Percentiles rank a stretch among this genome's conserved stretches.
phyloP scores from a whole-genome alignment of 2,888 invertebrate genomes.

The Polia nebulosa region DNA sequence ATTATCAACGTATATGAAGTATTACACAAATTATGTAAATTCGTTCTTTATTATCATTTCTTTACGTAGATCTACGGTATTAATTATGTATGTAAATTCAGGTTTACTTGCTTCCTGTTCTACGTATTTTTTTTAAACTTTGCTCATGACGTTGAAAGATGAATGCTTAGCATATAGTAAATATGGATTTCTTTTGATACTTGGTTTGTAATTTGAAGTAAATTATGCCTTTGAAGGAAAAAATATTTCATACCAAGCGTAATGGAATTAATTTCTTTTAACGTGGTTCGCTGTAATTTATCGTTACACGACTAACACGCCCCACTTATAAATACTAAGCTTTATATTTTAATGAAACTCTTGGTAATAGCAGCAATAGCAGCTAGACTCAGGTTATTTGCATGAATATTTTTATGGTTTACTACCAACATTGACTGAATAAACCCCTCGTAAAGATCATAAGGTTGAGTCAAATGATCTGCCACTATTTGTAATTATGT shows the following conservation, averaged over 20 bases:
- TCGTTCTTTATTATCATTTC: constrained; percentile 24
- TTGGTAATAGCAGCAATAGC: constrained; percentile 52
- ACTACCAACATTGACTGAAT: constrained; percentile 55
- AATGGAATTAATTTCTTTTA: constrained; percentile 50
- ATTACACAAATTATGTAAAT: constrained; percentile 25
- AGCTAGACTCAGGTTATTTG: constrained; percentile 52
- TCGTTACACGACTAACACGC: constrained; percentile 47
- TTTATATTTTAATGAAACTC: constrained; percentile 62
- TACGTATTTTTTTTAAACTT: constrained; percentile 27
- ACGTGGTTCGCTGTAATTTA: constrained; percentile 57
- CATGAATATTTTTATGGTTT: constrained; percentile 63
- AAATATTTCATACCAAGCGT: constrained; percentile 21
- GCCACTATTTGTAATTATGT: constrained; percentile 53
- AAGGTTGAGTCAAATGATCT: constrained; percentile 46
- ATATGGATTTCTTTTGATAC: constrained; percentile 6
- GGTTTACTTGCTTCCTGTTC: constrained; percentile 42
- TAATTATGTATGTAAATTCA: constrained; percentile 46
- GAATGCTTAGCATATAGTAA: constrained; percentile 10
- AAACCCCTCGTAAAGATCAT: constrained; percentile 50
- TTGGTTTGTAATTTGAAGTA: constrained; percentile 15
- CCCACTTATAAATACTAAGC: constrained; percentile 46
- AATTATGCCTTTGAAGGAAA: constrained; percentile 18
- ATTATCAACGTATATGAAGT: not conserved
- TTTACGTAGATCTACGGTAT: constrained; percentile 18
- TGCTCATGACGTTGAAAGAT: constrained; percentile 8